phyloP scores from a whole-genome alignment of 2,888 invertebrate genomes.

The Luperina testacea region DNA sequence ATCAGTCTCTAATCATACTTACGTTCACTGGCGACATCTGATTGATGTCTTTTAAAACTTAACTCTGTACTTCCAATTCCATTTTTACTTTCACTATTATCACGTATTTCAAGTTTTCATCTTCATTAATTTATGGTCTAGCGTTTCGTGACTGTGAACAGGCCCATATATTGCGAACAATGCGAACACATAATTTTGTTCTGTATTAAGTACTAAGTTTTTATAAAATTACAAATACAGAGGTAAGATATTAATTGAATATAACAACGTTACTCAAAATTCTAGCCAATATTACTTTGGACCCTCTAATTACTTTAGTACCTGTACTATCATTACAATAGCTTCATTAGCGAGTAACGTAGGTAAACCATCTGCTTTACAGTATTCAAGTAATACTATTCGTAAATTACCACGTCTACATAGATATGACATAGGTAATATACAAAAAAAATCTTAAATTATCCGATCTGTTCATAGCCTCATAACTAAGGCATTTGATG shows the following conservation, averaged over 20 bases:
- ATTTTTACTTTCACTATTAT: conserved; percentile 22
- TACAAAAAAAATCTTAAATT: conserved; percentile 19
- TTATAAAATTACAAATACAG: conserved; percentile 62
- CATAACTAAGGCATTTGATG: conserved; percentile 20
- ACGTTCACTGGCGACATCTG: conserved; percentile 50
- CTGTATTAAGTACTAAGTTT: conserved; percentile 14
- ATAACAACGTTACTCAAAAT: conserved; percentile 76
- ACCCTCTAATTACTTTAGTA: conserved; percentile 81
- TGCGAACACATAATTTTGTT: conserved; percentile 17
- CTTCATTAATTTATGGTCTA: not conserved
- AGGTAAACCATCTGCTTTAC: conserved; percentile 49
- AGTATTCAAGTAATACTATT: conserved; percentile 47
- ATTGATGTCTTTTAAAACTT: conserved; percentile 51
- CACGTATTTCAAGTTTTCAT: not conserved
- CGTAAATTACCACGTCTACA: conserved; percentile 57
- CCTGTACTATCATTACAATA: conserved; percentile 77
- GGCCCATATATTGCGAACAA: not conserved
- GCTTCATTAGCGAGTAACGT: conserved; percentile 67
- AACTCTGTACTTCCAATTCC: conserved; percentile 65
- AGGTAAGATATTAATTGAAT: conserved; percentile 56
- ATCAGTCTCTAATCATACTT: conserved; percentile 65
- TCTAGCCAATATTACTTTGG: conserved; percentile 81
- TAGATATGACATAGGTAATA: conserved; percentile 58
- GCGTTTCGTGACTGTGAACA: conserved; percentile 9
- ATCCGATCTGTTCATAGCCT: conserved; percentile 16